Evolutionary conservation across 2,113 vertebrate genomes (phyloP).

Genomic region (Pogonocichla stellata): DNA sequence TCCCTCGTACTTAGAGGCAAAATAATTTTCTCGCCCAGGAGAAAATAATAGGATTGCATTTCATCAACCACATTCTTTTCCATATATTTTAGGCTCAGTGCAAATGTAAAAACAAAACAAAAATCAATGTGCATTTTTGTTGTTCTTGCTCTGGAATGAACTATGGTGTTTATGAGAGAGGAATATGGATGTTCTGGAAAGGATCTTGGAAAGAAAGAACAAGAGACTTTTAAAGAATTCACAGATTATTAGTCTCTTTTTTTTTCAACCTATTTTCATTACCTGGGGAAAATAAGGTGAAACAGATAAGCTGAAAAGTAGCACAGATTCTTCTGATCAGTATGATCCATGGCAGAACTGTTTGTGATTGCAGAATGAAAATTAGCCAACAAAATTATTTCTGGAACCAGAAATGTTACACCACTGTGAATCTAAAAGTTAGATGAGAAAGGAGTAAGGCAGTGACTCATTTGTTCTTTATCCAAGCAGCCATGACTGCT

Average conservation of each 20-base stretch:
- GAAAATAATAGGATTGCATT: constrained; percentile 27
- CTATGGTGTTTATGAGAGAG: not conserved
- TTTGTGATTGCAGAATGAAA: not conserved
- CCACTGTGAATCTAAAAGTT: not conserved
- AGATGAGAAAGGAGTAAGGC: not conserved
- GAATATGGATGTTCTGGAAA: not conserved
- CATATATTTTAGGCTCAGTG: not conserved
- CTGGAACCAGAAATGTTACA: not conserved
- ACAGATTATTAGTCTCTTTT: not conserved
- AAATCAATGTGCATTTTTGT: not conserved
- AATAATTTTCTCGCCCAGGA: constrained; percentile 5
- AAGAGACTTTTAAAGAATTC: not conserved
- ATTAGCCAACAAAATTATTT: not conserved
- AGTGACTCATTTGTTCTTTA: not conserved
- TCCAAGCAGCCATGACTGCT: not conserved
- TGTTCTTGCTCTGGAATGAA: not conserved
- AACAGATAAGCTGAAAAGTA: not conserved
- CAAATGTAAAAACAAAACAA: not conserved
- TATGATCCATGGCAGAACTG: not conserved
- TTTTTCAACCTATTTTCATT: not conserved
- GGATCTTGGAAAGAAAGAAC: not conserved
- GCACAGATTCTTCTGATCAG: not conserved
- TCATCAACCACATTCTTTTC: not conserved
- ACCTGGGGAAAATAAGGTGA: not conserved
- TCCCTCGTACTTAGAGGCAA: not conserved